Evolutionary conservation across 1,140 invertebrate species (phyloP).

Genomic region (Cylas formicarius): DNA sequence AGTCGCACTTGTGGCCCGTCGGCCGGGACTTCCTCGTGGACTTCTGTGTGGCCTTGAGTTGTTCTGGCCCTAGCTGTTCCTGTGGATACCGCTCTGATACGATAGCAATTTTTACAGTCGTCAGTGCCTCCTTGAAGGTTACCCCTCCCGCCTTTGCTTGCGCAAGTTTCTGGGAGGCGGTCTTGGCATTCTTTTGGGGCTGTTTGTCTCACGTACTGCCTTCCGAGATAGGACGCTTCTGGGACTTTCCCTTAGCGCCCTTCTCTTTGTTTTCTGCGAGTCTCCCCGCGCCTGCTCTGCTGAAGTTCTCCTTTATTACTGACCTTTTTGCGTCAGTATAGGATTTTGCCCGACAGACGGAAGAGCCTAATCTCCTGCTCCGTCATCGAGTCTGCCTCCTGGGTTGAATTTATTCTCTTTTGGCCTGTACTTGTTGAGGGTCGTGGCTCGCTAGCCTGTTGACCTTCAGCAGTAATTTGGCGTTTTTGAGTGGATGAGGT

Average conservation of each 20-base stretch:
- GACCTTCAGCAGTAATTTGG: no score
- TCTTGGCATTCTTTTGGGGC: constrained; percentile 1
- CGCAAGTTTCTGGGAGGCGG: not conserved
- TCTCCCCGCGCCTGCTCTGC: no score
- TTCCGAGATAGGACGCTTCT: not conserved
- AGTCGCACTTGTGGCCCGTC: constrained; percentile 2
- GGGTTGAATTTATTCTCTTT: not conserved
- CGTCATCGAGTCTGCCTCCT: no score
- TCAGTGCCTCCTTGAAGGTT: not conserved
- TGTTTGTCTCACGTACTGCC: not conserved
- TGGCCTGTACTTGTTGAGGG: no score
- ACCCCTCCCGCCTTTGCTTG: not conserved
- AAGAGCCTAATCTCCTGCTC: no score
- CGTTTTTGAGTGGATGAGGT: not conserved
- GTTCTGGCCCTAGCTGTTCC: not conserved
- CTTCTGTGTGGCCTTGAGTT: constrained; percentile 4
- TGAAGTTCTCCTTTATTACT: no score
- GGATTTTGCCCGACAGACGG: no score
- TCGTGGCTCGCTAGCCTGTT: no score
- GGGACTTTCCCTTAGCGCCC: not conserved
- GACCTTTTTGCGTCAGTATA: no score
- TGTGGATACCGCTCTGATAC: constrained; percentile 1
- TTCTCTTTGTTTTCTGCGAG: no score
- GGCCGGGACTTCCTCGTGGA: not conserved
- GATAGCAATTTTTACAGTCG: constrained; percentile 4